Percentiles rank a stretch among this genome's conserved stretches.
These are phyloP conservation scores for Amniataba percoides DNA, from an alignment of 2,797 vertebrate genomes.

Conservation along the genomic window DNA sequence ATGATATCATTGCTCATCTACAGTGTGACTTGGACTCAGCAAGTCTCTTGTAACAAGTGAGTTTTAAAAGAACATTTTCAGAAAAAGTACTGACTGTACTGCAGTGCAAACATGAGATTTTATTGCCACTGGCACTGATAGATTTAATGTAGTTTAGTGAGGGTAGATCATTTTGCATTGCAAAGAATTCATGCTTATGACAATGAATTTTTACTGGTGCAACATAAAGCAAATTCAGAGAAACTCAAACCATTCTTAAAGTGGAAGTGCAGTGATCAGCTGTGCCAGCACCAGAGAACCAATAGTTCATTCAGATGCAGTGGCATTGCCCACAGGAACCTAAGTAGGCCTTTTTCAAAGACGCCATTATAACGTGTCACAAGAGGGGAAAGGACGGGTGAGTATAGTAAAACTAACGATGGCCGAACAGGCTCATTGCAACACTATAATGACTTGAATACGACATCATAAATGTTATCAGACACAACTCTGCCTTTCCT, in stretches of 20 bases:
- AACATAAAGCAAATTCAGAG: not conserved
- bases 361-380: not conserved
- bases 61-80: not conserved
- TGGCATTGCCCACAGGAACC: not conserved
- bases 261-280: not conserved
- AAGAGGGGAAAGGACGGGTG: not conserved
- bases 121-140: not conserved
- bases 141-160: not conserved
- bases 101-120: not conserved
- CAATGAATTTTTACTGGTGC: not conserved
- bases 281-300: not conserved
- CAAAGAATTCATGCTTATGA: not conserved
- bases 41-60: not conserved
- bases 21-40: slow-evolving; percentile 3
- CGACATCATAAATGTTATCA: not conserved
- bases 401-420: not conserved
- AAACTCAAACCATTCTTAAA: not conserved
- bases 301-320: not conserved
- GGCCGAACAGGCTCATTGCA: not conserved
- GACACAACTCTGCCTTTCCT: not conserved
- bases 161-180: not conserved
- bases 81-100: not conserved
- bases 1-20: not conserved
- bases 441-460: not conserved
- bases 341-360: not conserved